Evolutionary conservation across 37 sponge, comb jelly and placozoan species (phyloP), one percentile per base, ranked within the genome.

Genomic region (Ianthella basta): DNA sequence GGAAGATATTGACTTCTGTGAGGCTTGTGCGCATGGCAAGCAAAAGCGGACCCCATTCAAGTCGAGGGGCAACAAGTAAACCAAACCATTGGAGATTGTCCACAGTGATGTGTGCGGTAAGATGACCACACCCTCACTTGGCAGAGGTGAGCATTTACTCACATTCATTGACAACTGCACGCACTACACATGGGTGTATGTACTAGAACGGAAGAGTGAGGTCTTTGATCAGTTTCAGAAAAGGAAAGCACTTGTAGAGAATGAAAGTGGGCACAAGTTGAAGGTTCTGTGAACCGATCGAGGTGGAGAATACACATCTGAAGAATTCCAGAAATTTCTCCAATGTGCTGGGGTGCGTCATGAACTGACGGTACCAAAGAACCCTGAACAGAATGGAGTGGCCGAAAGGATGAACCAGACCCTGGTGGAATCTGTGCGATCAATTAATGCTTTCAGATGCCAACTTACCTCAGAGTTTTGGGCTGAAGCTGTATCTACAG

Each of bases 401-500:
- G 65, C 83, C 16, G 41, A 82, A 63, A 24, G 83, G 44, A 82
- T 82, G 83, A 82, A 82, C 50, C 64, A 32, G 81, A 80, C 81
- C 15, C 81, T 80, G 14, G 59, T 80, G 32, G 60, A 80, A 14
- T 29, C 3, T 55, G 81, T 57, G 24, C 83, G 83, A 33, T 67
- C 69, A 30, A n/a, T n/a, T n/a, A 44, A 83, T 64, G 83, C 53
- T 83, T 50, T 16, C 83, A 33, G 57, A 83, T 40, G 83, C 83
- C 53, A 55, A 55, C 15, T 25, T 83, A 19, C 83, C 67, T 40
- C 57, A 83, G 12, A 0, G 27, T 80, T 57, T 27, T 59, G 60
- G 81, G 81, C 81, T 57, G 81, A 80, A 27, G 81, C 60, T 56
- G 6, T 80, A 2, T 60, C 83, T 29, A 92, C 85, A 81, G 88